These are phyloP conservation scores for Rhynchophorus ferrugineus DNA, from an alignment of 1,140 invertebrate genomes.

Conservation along the genomic window DNA sequence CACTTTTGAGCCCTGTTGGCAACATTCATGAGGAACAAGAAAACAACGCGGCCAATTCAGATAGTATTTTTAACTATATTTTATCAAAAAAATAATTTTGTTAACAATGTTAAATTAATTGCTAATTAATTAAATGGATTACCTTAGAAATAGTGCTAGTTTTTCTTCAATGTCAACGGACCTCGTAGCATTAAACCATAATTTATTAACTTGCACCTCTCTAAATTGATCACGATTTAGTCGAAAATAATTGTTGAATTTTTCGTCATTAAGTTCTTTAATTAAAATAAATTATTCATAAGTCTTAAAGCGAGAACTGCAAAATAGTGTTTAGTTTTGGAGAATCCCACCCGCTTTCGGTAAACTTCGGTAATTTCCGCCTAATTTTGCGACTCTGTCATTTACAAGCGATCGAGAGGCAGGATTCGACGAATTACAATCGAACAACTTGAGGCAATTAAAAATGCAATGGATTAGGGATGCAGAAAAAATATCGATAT, in stretches of 20 bases:
- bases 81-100: background rate
- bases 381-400: no score
- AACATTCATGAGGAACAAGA: background rate
- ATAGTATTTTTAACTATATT: background rate
- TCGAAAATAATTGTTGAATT: slow-evolving; percentile 20
- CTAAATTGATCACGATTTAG: slow-evolving; percentile 16
- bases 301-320: no score
- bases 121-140: background rate
- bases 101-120: background rate
- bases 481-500: no score
- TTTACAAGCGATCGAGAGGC: no score
- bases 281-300: slow-evolving; percentile 20
- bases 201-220: slow-evolving; percentile 10
- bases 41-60: background rate
- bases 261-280: slow-evolving; percentile 13
- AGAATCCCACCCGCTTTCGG: no score
- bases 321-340: no score
- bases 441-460: no score
- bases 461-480: no score
- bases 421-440: no score
- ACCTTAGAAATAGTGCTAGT: slow-evolving; percentile 10
- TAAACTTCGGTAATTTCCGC: no score
- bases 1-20: background rate
- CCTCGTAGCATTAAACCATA: background rate
- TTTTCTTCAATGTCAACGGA: slow-evolving; percentile 7